A percentile compares a stretch with the other conserved stretches of the same genome.
phyloP scores from a whole-genome alignment of 1,140 invertebrate species.

The Aphidius ervi region DNA sequence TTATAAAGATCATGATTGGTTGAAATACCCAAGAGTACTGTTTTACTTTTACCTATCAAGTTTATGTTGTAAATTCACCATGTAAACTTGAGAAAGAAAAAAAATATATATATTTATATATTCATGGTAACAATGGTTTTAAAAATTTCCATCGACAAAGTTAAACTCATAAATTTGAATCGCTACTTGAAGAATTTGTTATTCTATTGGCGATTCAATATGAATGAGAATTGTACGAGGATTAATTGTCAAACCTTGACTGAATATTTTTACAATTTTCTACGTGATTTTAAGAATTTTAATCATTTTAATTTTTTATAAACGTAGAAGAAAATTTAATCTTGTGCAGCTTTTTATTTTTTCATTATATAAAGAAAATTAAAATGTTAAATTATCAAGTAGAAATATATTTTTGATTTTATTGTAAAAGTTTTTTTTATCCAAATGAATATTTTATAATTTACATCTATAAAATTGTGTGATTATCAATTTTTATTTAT shows the following conservation, averaged over 20 bases:
- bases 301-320: not conserved
- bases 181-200: conserved; percentile 18
- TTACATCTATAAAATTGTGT: too few species aligned
- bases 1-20: conserved; percentile 28
- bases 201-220: conserved; percentile 23
- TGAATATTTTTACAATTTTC: conserved; percentile 11
- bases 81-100: not conserved
- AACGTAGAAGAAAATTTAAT: not conserved
- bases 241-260: conserved; percentile 22
- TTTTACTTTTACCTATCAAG: conserved; percentile 1
- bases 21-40: conserved; percentile 12
- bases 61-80: too few species aligned
- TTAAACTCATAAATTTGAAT: conserved; percentile 16
- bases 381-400: too few species aligned
- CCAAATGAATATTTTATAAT: too few species aligned
- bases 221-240: conserved; percentile 21
- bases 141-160: not conserved
- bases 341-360: too few species aligned
- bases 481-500: too few species aligned
- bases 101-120: not conserved
- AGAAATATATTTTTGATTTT: too few species aligned
- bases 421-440: too few species aligned
- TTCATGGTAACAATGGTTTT: not conserved
- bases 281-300: conserved; percentile 6
- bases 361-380: too few species aligned